Evolutionary conservation across 2,113 vertebrate species (phyloP), one percentile per base, ranked within the genome.

Genomic region (Sinocyclocheilus maitianheensis): DNA sequence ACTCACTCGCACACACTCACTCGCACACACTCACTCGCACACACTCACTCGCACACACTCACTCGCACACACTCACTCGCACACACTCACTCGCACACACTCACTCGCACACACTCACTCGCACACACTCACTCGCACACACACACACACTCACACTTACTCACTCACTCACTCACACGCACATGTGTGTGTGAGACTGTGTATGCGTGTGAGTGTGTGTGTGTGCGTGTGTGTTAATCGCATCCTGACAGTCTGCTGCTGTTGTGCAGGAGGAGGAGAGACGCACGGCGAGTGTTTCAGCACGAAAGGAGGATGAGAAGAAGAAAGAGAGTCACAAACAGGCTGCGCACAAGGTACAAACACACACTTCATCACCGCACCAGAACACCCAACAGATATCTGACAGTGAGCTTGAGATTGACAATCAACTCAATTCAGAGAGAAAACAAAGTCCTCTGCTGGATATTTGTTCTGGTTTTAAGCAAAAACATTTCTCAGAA

Each of bases 221-320:
- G 46, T 18, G n/a, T 18, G 24, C 30, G 7, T 77, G 76, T 55
- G 76, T 55, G n/a, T 58, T 14, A 40, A 71, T 11, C 34, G 16
- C 1, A 18, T 40, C 34, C 69, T 72, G 1, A 3, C 80, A 0
- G 81, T 86, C 86, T 91, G 30, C 18, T 72, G 22, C 22, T 92
- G 77, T 89, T 87, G 92, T 93, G 83, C 89, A 99, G 98, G 98
- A 99, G 93, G 98, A 99, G 96, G 98, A 99, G 95, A 96, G 97
- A 93, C 97, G 97, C 87, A 95, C 97, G 93, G 97, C 97, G 92
- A 97, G 96, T 89, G 90, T 97, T 89, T 95, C 96, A 89, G 96
- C 96, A 90, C 96, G 96, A 89, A 99, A 96, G 93, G 98, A 99
- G 89, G 98, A 99, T 92, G 98, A 99, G 90, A 98, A 96, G 95